Percentiles rank a stretch among this genome's conserved stretches.
These are phyloP conservation scores for Sepioteuthis lessoniana DNA, from an alignment of 2,888 invertebrate species.

Conservation along the genomic window DNA sequence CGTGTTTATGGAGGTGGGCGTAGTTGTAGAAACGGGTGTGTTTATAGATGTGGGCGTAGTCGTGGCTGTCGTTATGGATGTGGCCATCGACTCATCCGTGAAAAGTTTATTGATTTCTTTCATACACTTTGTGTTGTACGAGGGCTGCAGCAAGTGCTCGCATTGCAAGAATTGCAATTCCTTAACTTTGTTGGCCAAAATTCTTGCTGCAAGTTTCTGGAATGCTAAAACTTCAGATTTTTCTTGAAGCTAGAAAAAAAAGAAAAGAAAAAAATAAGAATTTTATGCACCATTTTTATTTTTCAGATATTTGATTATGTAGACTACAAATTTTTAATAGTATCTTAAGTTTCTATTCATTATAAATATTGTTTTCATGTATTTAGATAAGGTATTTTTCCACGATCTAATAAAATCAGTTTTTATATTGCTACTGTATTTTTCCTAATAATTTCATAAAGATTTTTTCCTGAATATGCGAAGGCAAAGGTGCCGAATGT, in stretches of 20 bases:
- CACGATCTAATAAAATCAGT: no score
- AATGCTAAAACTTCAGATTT: slow-evolving; percentile 70
- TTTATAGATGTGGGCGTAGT: neutral
- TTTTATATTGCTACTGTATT: no score
- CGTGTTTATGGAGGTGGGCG: neutral
- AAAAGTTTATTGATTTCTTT: neutral
- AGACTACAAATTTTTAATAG: no score
- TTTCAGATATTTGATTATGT: no score
- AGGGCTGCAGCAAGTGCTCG: neutral
- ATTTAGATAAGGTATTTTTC: no score
- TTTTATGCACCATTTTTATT: no score
- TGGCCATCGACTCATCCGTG: neutral
- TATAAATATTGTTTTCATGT: no score
- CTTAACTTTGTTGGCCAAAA: slow-evolving; percentile 64
- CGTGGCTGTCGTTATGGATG: neutral
- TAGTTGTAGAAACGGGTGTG: neutral
- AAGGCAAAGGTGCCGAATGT: no score
- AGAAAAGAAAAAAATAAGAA: neutral
- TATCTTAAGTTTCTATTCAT: no score
- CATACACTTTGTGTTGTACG: neutral
- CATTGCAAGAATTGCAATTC: slow-evolving; percentile 59
- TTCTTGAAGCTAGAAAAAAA: slow-evolving; percentile 65
- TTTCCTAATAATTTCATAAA: no score
- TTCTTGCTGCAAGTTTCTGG: slow-evolving; percentile 69
- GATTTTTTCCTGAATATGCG: no score